These are phyloP conservation scores for Chiloscyllium punctatum DNA, from an alignment of 2,797 vertebrate genomes.

Conservation along the genomic window DNA sequence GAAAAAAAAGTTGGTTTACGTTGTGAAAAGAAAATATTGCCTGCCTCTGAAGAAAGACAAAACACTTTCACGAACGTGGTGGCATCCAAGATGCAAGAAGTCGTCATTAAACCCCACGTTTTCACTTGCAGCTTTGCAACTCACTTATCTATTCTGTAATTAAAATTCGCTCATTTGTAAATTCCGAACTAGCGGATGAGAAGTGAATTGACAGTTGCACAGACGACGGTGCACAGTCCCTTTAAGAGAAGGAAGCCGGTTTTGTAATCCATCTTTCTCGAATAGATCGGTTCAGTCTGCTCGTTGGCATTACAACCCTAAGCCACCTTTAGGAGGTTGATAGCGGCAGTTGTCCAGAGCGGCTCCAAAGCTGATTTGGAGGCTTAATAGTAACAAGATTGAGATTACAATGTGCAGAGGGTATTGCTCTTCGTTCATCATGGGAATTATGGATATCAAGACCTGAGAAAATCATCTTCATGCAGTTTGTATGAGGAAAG, in stretches of 20 bases:
- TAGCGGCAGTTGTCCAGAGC: conserved; percentile 34
- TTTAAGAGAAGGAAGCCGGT: conserved; percentile 22
- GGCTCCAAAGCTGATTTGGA: conserved; percentile 33
- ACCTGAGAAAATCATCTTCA: conserved; percentile 20
- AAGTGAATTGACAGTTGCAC: neutral
- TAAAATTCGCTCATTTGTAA: neutral
- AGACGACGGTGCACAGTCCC: neutral
- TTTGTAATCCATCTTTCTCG: conserved; percentile 27
- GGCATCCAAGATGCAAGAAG: too few relatives aligned
- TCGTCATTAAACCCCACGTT: neutral
- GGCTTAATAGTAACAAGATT: conserved; percentile 34
- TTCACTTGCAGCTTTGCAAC: neutral
- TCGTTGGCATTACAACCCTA: conserved; percentile 25
- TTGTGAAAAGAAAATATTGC: neutral
- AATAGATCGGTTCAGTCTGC: conserved; percentile 30
- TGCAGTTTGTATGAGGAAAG: conserved; percentile 8
- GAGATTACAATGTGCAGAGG: conserved; percentile 33
- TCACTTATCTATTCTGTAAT: neutral
- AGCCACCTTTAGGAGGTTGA: conserved; percentile 32
- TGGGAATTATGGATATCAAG: conserved; percentile 34
- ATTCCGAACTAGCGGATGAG: neutral
- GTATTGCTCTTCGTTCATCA: conserved; percentile 7
- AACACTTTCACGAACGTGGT: neutral
- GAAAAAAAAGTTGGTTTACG: neutral
- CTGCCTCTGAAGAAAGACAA: neutral